Evolutionary conservation across 2,113 vertebrate genomes (phyloP), one percentile per base, ranked within the genome.

Genomic region (Myotis lucifugus): DNA sequence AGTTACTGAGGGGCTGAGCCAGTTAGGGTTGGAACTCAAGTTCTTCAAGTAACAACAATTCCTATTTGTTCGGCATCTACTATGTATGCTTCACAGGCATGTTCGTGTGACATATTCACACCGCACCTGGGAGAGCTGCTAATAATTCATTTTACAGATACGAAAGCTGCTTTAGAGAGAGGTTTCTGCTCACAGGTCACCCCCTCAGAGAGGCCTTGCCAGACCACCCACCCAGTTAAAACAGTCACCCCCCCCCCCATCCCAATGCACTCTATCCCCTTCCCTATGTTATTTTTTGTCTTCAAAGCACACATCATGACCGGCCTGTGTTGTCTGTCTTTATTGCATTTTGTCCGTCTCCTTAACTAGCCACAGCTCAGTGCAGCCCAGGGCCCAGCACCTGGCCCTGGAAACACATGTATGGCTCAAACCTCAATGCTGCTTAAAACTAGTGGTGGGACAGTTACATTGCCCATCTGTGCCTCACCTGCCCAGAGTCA

Each of bases 351-450:
- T 42, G 37, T 79, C 52, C 11, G 1, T 6, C 77, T 88, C 32
- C 73, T 67, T 17, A 50, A 50, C 23, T 0, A 81, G 50, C 27
- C 27, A 0, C 5, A 6, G 61, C 52, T 12, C 73, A 46, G 69
- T 8, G 23, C 17, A 32, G 25, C 54, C 52, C 23, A 2, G 0
- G 17, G 76, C 37, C 25, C 78, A 25, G 29, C 0, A 5, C 4
- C 59, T 5, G 1, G 40, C 40, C 50, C 37, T 69, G 29, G 21
- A 70, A 32, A 18, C 48, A 46, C 42, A 34, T 21, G 15, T 12
- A 0, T 3, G 32, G 64, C 32, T 77, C 32, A 67, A 23, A 64
- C 3, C 5, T 15, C 50, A 23, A 32, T 0, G 0, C 25, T 23
- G 50, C 87, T 50, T 74, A 52, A 42, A 46, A 64, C 37, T 18